Conservation (phyloP, 2,113 vertebrate genomes). For the Picathartes gymnocephalus region DNA sequence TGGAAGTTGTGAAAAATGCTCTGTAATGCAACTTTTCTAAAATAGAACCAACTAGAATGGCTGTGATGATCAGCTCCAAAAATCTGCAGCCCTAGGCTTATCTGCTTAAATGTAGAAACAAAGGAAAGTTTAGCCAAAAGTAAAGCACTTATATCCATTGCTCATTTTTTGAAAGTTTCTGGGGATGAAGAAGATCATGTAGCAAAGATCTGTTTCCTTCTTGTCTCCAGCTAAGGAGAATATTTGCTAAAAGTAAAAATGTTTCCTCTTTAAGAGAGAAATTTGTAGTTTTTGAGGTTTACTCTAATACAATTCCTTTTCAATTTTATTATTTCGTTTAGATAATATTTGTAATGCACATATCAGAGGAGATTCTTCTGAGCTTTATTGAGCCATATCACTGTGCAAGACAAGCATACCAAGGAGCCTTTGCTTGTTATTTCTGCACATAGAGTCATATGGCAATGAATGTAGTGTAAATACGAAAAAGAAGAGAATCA, state of each 20-base stretch:
- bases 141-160: neutral
- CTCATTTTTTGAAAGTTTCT: neutral
- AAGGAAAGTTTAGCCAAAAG: neutral
- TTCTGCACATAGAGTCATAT: neutral
- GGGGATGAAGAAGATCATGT: neutral
- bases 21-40: neutral
- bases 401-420: neutral
- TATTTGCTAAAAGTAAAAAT: neutral
- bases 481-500: neutral
- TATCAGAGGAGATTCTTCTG: neutral
- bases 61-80: neutral
- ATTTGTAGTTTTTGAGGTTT: neutral
- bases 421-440: neutral
- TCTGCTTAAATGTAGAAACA: neutral
- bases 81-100: neutral
- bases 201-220: neutral
- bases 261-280: neutral
- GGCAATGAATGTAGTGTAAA: neutral
- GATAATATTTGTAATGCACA: neutral
- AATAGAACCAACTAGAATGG: neutral
- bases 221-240: neutral
- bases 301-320: neutral
- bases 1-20: neutral
- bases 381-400: neutral
- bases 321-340: neutral